These are phyloP conservation scores for Carlito syrichta DNA, from an alignment of 2,113 vertebrate genomes.

Conservation along the genomic window DNA sequence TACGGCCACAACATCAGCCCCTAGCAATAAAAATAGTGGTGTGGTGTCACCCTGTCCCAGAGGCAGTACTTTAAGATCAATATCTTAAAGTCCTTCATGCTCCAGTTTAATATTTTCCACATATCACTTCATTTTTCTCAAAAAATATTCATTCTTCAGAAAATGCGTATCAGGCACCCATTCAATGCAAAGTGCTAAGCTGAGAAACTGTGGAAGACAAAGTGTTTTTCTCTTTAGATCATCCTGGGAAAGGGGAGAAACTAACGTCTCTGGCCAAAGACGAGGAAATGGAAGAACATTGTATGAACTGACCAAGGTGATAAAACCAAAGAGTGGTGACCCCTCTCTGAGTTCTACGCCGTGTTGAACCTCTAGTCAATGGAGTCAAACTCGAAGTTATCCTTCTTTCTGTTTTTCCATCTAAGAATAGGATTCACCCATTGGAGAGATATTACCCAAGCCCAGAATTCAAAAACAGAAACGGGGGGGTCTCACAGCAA, in stretches of 20 bases:
- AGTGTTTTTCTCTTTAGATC: neutral
- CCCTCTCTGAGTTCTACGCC: neutral
- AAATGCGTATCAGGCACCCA: neutral
- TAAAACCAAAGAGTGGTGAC: neutral
- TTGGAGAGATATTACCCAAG: neutral
- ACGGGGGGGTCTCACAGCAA: neutral
- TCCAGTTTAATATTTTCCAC: neutral
- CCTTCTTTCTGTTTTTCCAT: neutral
- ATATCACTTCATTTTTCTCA: constrained; percentile 24
- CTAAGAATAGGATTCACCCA: neutral
- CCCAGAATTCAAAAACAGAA: neutral
- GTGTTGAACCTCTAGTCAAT: neutral
- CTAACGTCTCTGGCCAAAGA: neutral
- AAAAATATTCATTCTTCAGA: constrained; percentile 42
- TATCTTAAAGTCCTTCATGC: constrained; percentile 23
- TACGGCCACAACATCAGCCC: neutral
- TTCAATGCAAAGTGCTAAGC: neutral
- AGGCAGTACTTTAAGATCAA: neutral
- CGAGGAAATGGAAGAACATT: neutral
- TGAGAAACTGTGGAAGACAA: neutral
- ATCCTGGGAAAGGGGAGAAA: neutral
- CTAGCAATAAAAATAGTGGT: neutral
- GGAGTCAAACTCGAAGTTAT: neutral
- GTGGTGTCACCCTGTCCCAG: neutral
- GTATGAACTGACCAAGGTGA: neutral